phyloP scores from a whole-genome alignment of 2,113 vertebrate species.

The Callopanchax toddi region DNA sequence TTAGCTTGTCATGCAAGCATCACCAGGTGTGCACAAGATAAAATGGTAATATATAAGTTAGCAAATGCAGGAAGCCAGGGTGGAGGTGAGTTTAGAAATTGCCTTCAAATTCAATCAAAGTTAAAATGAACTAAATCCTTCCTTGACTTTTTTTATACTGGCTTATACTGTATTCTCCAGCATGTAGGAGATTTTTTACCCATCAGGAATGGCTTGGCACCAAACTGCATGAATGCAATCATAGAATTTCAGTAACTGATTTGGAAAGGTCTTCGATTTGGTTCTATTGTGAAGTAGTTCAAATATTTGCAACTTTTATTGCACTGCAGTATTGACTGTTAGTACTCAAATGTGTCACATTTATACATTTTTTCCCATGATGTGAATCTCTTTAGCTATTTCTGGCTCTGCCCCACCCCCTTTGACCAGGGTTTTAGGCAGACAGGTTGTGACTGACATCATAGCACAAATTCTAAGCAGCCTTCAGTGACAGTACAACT shows the following conservation, averaged over 20 bases:
- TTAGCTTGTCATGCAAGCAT: slow-evolving; percentile 35
- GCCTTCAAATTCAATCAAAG: slow-evolving; percentile 53
- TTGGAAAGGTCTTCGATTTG: slow-evolving; percentile 9
- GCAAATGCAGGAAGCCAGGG: slow-evolving; percentile 27
- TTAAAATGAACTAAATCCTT: slow-evolving; percentile 32
- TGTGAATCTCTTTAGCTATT: background rate
- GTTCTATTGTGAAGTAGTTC: background rate
- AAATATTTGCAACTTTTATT: slow-evolving; percentile 21
- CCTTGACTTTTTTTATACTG: slow-evolving; percentile 23
- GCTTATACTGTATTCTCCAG: slow-evolving; percentile 18
- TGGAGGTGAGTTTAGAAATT: slow-evolving; percentile 45
- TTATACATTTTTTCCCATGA: background rate
- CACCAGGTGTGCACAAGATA: slow-evolving; percentile 38
- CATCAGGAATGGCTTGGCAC: slow-evolving; percentile 15
- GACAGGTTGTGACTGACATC: slow-evolving; percentile 12
- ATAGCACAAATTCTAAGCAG: slow-evolving; percentile 37
- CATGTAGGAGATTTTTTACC: slow-evolving; percentile 36
- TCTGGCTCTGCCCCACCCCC: background rate
- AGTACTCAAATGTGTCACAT: background rate
- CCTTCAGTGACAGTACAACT: slow-evolving; percentile 45
- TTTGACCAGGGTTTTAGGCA: slow-evolving; percentile 10
- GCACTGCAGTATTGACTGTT: slow-evolving; percentile 3
- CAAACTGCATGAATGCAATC: slow-evolving; percentile 26
- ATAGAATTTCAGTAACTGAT: slow-evolving; percentile 12
- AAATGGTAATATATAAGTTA: slow-evolving; percentile 36